Conservation (phyloP, 2,113 vertebrate species). For the Chaetodon trifascialis region DNA sequence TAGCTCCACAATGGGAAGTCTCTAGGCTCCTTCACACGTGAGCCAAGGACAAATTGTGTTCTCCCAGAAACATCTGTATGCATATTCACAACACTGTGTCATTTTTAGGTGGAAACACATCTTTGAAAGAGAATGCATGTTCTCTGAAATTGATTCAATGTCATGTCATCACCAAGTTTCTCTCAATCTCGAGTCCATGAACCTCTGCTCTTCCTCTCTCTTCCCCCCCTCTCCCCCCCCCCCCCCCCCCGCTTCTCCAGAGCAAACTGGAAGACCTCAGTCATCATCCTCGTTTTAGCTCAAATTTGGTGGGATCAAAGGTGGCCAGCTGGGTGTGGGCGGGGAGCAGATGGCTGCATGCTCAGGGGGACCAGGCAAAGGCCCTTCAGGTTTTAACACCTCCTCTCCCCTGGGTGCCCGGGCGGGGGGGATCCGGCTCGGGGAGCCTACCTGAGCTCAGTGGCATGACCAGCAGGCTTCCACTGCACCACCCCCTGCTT, state of each 20-base stretch:
- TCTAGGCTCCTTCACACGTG: constrained; percentile 12
- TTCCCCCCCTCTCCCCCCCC: constrained; percentile 29
- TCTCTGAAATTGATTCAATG: constrained; percentile 18
- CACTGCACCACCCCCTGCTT: constrained; percentile 76
- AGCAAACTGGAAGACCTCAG: constrained; percentile 85
- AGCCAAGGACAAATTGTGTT: constrained; percentile 2
- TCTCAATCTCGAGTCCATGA: constrained; percentile 63
- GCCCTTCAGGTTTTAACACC: constrained; percentile 88
- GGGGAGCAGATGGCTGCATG: constrained; percentile 83
- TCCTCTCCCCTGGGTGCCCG: constrained; percentile 83
- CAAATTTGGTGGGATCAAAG: constrained; percentile 85
- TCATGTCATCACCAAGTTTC: constrained; percentile 56
- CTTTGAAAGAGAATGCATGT: constrained; percentile 13
- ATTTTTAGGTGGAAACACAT: constrained; percentile 16
- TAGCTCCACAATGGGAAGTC: constrained; percentile 19
- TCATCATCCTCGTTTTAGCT: constrained; percentile 84
- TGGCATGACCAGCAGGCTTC: constrained; percentile 81
- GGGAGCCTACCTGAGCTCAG: constrained; percentile 83
- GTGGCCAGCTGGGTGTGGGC: constrained; percentile 84
- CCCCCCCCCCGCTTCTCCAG: constrained; percentile 33
- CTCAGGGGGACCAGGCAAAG: constrained; percentile 76
- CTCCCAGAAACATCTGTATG: neutral
- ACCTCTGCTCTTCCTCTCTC: constrained; percentile 65
- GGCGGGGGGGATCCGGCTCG: constrained; percentile 80
- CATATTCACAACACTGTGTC: constrained; percentile 12